Percentiles rank a stretch among this genome's conserved stretches.
phyloP scores from a whole-genome alignment of 2,888 invertebrate genomes.

The Drosophila neotestacea region DNA sequence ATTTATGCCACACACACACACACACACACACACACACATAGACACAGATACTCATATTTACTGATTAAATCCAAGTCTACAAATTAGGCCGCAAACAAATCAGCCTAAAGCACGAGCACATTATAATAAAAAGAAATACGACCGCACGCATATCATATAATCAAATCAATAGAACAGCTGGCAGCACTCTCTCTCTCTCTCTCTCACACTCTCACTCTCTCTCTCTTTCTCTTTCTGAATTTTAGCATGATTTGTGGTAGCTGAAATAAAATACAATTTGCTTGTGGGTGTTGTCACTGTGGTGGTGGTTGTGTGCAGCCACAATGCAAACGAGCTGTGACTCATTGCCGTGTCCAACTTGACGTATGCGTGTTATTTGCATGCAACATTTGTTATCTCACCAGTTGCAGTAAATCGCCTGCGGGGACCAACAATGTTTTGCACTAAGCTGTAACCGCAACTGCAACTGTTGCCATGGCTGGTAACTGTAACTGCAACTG shows the following conservation, averaged over 20 bases:
- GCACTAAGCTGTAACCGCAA: constrained; percentile 7
- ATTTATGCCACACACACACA: constrained; percentile 19
- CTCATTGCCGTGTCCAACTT: constrained; percentile 51
- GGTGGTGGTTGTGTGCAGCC: constrained; percentile 15
- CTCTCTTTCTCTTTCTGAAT: constrained; percentile 3
- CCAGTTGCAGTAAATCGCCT: constrained; percentile 56
- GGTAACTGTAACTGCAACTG: constrained; percentile 12
- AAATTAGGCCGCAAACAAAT: constrained; percentile 52
- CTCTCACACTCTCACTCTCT: no score
- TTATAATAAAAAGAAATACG: constrained; percentile 20
- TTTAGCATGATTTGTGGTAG: constrained; percentile 58
- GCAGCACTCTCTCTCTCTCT: not conserved
- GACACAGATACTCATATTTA: no score
- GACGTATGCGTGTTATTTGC: constrained; percentile 66
- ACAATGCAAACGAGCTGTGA: constrained; percentile 24
- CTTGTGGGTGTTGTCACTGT: constrained; percentile 32
- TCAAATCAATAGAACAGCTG: constrained; percentile 60
- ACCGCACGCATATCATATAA: constrained; percentile 25
- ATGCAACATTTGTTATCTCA: constrained; percentile 52
- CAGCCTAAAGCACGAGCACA: constrained; percentile 38
- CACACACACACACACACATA: not conserved
- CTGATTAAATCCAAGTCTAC: constrained; percentile 10
- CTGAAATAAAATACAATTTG: constrained; percentile 27
- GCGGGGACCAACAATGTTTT: constrained; percentile 1
- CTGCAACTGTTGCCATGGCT: not conserved